Evolutionary conservation across 2,113 vertebrate genomes (phyloP).

Genomic region (Hymenochirus boettgeri): DNA sequence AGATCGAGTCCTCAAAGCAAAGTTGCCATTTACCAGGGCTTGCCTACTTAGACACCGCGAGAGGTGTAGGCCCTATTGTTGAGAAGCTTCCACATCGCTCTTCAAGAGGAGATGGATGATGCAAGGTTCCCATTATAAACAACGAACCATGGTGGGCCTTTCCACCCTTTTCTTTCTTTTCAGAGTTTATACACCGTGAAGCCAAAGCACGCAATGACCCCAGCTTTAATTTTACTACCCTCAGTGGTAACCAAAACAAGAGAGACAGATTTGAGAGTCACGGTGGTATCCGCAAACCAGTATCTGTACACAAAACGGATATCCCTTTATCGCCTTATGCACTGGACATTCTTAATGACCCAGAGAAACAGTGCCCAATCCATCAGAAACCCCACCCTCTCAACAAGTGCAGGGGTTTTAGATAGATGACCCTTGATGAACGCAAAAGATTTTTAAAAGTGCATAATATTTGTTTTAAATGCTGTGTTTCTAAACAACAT

Average conservation of each 20-base stretch:
- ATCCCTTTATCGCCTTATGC: too few relatives aligned
- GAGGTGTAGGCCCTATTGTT: not conserved
- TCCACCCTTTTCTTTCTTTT: not conserved
- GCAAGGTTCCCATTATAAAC: not conserved
- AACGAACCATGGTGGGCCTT: not conserved
- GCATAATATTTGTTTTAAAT: not conserved
- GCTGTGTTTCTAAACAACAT: not conserved
- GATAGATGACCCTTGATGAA: not conserved
- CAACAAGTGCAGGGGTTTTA: not conserved
- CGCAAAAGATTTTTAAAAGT: not conserved
- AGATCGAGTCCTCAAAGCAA: not conserved
- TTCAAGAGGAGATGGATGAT: not conserved
- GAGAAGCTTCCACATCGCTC: not conserved
- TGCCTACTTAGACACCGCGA: not conserved
- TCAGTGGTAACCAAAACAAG: not conserved
- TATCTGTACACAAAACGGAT: not conserved
- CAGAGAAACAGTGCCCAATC: not conserved
- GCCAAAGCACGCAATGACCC: not conserved
- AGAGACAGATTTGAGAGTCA: not conserved
- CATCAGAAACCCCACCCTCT: not conserved
- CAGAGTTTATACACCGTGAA: not conserved
- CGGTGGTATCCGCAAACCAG: not conserved
- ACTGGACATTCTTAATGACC: not conserved
- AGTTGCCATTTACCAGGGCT: not conserved
- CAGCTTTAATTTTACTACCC: not conserved